Evolutionary conservation across 2,888 invertebrate genomes (phyloP).

Genomic region (Capitulum mitella): DNA sequence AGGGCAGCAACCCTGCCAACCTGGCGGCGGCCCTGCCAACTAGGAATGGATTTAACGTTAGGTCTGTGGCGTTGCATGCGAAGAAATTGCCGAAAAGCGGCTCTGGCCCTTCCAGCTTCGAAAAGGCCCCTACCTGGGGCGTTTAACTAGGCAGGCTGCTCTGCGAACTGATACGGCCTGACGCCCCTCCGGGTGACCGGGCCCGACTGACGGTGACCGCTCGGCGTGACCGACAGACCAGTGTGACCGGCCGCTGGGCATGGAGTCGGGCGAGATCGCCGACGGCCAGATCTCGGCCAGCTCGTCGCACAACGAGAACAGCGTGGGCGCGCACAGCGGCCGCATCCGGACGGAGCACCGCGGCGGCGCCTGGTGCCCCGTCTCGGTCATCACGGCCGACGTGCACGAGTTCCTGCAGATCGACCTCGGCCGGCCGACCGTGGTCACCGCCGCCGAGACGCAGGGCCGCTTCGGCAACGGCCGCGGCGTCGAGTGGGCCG

Average conservation of each 20-base stretch:
- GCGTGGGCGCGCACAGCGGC: constrained; percentile 26
- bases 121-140: too few relatives aligned
- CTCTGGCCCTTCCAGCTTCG: too few relatives aligned
- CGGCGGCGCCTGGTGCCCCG: constrained; percentile 34
- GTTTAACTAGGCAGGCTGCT: too few relatives aligned
- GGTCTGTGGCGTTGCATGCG: too few relatives aligned
- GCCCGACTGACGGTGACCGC: too few relatives aligned
- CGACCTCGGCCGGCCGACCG: constrained; percentile 31
- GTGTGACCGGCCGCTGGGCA: constrained; percentile 42
- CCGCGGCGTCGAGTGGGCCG: constrained; percentile 33
- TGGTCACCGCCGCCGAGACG: constrained; percentile 34
- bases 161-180: too few relatives aligned
- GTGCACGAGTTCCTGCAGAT: constrained; percentile 33
- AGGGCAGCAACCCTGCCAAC: too few relatives aligned
- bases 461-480: constrained; percentile 34
- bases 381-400: constrained; percentile 27
- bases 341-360: constrained; percentile 32
- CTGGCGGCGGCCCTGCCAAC: too few relatives aligned
- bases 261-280: constrained; percentile 46
- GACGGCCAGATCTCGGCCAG: constrained; percentile 46
- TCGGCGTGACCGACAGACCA: constrained; percentile 26
- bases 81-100: too few relatives aligned
- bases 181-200: too few relatives aligned
- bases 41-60: too few relatives aligned
- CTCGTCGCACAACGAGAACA: constrained; percentile 43